Base-by-base conservation (phyloP, 2,113 vertebrate species). In the Vicugna pacos region DNA sequence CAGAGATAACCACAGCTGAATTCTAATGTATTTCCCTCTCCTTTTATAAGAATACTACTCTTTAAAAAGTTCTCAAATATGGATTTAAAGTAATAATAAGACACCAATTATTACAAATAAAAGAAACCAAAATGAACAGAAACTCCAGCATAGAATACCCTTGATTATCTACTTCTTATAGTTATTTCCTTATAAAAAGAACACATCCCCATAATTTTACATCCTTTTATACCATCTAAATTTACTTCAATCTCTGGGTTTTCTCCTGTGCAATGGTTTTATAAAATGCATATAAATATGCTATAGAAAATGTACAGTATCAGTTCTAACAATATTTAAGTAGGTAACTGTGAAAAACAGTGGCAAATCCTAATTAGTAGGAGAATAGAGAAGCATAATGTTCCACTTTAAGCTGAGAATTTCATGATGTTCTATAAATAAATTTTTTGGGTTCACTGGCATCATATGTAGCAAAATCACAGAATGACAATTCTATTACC, bases 351-450 rank as follows among this genome's bases (percentile, higher is more conserved):
- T 17, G 87, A 72, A 79, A 94, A 50, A n/a, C 30, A 38, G 35
- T 30, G 48, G 93, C 48, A 88, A 92, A 95, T 96, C 88, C 85
- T 94, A 88, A 89, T 82, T 91, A 93, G 91, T 56, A 32, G 8
- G 82, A 97, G 58, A 85, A 77, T 0, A 97, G 48, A 81, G 87
- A 93, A 84, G 67, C 67, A 73, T 69, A 95, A 95, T 93, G 89
- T 35, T 92, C 80, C 83, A 85, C 86, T 91, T 96, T 93, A 93
- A 94, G 76, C 50, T 73, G 50, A 95, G 95, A 93, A 0, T 95
- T 95, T 96, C 91, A 89, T 24, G 9, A 96, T 86, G 54, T 50
- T 86, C 96, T 98, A 97, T 94, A 94, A 75, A 98, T 97, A 97
- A 91, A 87, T 8, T 73, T 83, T 97, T 96, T 80, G 96, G 97